Conservation (phyloP, 2,888 invertebrate genomes). For the Glyphotaelius pellucidus region DNA sequence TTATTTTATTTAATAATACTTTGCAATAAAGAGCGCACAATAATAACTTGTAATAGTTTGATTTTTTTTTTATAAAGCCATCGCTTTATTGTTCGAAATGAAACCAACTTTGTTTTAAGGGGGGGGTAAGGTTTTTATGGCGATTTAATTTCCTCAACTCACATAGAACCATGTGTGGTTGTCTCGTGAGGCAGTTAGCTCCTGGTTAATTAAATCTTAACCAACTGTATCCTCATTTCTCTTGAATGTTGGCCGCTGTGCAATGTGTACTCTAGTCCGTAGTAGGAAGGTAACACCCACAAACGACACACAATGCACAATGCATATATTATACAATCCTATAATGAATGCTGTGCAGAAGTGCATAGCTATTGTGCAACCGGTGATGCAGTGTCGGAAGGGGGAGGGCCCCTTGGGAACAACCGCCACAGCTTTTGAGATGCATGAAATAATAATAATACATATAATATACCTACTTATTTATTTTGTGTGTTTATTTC, state of each 20-base stretch:
- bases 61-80: neutral
- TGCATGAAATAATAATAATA: neutral
- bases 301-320: neutral
- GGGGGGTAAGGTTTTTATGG: too few species aligned
- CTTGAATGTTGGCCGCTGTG: conserved; percentile 12
- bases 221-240: conserved; percentile 33
- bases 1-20: too few species aligned
- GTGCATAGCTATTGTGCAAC: neutral
- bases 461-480: neutral
- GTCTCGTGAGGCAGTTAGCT: neutral
- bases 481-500: too few species aligned
- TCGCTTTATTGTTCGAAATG: neutral
- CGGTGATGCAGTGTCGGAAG: conserved; percentile 6
- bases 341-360: neutral
- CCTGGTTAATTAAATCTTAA: conserved; percentile 45
- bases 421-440: neutral
- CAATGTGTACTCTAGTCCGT: conserved; percentile 3
- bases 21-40: neutral
- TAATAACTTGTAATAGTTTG: neutral
- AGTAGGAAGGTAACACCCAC: conserved; percentile 4
- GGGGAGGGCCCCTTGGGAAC: neutral
- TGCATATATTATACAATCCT: neutral
- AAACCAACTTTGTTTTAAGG: neutral
- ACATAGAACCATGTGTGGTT: neutral
- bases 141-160: neutral